Evolutionary conservation across 1,140 invertebrate species (phyloP), one percentile per base, ranked within the genome.

Genomic region (Pantala flavescens): DNA sequence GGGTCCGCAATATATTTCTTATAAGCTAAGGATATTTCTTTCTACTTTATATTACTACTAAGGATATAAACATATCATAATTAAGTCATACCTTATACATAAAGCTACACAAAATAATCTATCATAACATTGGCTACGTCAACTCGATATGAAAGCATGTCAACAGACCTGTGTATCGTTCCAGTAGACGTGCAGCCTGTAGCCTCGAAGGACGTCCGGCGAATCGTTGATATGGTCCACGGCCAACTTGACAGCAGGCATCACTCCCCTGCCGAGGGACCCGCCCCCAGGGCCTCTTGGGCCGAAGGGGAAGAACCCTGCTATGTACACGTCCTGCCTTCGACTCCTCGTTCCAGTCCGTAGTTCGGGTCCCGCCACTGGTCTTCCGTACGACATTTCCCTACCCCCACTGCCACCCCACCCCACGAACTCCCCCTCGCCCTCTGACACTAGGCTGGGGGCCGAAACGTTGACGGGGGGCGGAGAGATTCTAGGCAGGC

Each of bases 201-300:
- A 95, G 82, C 95, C 94, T 73, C 90, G 86, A 14, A 97, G 85
- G 70, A 97, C 89, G 28, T 86, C 87, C 36, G 91, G 90, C 80
- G 93, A 92, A 78, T 95, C 91, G 83, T 97, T 97, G 81, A 97
- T 94, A 84, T 97, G 94, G 78, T 94, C 91, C 74, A 97, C 86
- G 74, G 95, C 95, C 76, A 97, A 84, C 82, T 94, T 93, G 23
- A 96, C 94, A 77, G 95, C 95, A 2, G 95, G 95, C 90, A 96
- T 93, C 7, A 97, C 94, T 16, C 95, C 95, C 24, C 93, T 88
- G 71, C 95, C 95, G 82, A 90, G 79, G n/a, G 83, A 78, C 80
- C 84, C 78, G 82, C 84, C 79, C 84, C 85, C 36, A 82, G 85
- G 73, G 23, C 93, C 90, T 71, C 91, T 91, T 78, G 87, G 88